Percentiles rank a stretch among this genome's conserved stretches.
phyloP scores from a whole-genome alignment of 1,140 invertebrate genomes.

The Calycopis cecrops region DNA sequence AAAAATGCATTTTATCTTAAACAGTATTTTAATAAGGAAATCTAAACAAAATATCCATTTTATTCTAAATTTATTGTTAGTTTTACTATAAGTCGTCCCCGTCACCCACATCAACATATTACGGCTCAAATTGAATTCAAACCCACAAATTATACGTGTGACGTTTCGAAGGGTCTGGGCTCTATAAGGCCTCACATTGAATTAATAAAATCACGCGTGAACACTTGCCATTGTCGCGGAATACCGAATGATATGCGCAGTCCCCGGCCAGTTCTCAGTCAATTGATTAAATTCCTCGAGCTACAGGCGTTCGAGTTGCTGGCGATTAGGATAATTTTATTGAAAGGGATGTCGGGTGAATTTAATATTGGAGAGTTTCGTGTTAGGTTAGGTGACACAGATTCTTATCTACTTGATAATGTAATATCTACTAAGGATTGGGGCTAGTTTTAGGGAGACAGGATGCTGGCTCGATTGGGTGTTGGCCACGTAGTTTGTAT shows the following conservation, averaged over 20 bases:
- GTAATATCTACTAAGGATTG: no score
- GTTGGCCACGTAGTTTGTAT: no score
- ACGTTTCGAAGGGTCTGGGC: conserved; percentile 23
- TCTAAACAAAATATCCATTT: no score
- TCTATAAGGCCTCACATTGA: conserved; percentile 22
- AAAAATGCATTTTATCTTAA: no score
- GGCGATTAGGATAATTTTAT: conserved; percentile 57
- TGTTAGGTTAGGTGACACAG: neutral
- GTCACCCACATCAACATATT: conserved; percentile 6
- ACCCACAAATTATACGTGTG: conserved; percentile 24
- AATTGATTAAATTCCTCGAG: conserved; percentile 61
- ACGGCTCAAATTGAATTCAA: conserved; percentile 18
- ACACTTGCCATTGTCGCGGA: conserved; percentile 30
- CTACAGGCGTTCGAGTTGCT: conserved; percentile 46
- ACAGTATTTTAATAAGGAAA: no score
- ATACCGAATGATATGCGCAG: conserved; percentile 44
- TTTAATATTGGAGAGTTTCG: neutral
- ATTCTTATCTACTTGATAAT: neutral
- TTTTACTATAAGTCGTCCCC: no score
- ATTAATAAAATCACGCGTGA: conserved; percentile 35
- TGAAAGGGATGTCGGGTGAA: conserved; percentile 11
- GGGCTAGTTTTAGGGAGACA: no score
- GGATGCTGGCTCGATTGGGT: no score
- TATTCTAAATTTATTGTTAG: no score
- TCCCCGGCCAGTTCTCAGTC: conserved; percentile 51